Percentiles rank a stretch among this genome's conserved stretches.
phyloP scores from a whole-genome alignment of 2,888 invertebrate species.

The Hipparchia sbordonii region DNA sequence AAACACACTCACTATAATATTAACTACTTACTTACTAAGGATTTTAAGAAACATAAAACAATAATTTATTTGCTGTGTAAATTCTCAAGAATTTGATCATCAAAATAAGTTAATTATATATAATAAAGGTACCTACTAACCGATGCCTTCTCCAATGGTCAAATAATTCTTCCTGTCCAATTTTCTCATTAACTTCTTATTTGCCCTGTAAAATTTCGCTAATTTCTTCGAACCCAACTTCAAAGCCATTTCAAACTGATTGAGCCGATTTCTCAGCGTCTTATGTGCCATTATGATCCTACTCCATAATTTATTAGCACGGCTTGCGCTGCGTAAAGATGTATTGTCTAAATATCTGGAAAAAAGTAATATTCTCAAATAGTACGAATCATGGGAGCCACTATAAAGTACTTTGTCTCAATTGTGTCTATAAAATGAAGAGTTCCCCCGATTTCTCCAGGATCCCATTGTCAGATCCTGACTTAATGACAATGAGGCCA shows the following conservation, averaged over 20 bases:
- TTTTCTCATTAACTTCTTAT: conserved; percentile 51
- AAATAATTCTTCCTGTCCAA: conserved; percentile 53
- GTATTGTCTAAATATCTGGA: conserved; percentile 63
- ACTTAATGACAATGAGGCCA: too few species aligned
- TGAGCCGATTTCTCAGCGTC: conserved; percentile 56
- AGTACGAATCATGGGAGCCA: neutral
- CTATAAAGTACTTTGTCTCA: neutral
- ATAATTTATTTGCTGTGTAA: too few species aligned
- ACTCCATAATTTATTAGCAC: conserved; percentile 56
- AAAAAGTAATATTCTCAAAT: conserved; percentile 15
- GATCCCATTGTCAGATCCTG: too few species aligned
- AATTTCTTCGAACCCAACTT: conserved; percentile 61
- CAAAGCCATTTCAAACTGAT: conserved; percentile 59
- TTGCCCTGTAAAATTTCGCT: conserved; percentile 56
- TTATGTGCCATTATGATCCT: conserved; percentile 60
- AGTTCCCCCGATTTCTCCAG: too few species aligned
- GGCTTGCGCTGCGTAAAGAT: conserved; percentile 56
- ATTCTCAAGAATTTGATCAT: too few species aligned
- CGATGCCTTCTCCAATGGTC: conserved; percentile 46
- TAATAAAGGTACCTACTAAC: conserved; percentile 46
- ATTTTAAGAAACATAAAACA: too few species aligned
- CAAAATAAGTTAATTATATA: neutral
- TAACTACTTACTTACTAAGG: too few species aligned
- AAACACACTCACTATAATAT: too few species aligned
- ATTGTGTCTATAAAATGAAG: too few species aligned